Evolutionary conservation across 2,113 vertebrate species (phyloP), one percentile per base, ranked within the genome.

Genomic region (Struthio camelus): DNA sequence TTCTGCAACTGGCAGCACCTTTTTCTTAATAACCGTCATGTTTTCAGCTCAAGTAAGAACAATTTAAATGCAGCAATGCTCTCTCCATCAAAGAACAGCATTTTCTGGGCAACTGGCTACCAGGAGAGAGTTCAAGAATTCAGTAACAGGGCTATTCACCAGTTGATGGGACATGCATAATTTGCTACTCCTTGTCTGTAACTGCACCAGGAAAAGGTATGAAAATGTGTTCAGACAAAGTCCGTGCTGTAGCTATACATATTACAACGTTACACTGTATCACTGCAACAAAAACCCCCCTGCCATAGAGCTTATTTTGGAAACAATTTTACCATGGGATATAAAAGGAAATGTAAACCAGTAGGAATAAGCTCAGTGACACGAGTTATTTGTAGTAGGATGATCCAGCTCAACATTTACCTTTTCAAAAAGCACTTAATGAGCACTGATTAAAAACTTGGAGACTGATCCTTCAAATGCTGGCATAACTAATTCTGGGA

Each of bases 291-390:
- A 91, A 90, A 78, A n/a, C n/a, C 67, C 89, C 64, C 87, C 46
- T 70, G 51, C 89, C 83, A 90, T 62, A 61, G 58, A 79, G 44
- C 81, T 97, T 96, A 93, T 89, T 96, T 96, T 94, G 93, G 89
- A 90, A 97, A 96, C 90, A 87, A 64, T 94, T 87, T 88, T 94
- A 85, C 81, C 73, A 64, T 76, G 75, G 62, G 93, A 85, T 95
- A 95, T 80, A 93, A 97, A 93, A 95, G 91, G 95, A 95, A 94
- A 97, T 94, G 92, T 92, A 91, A 96, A 94, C 78, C 14, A 1
- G 34, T 80, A 95, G 64, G 85, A 95, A 97, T 95, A 95, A 95
- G 71, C 71, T 87, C 93, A 82, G 72, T 80, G 71, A 46, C 85
- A 62, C 53, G 89, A 89, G 89, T 78, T 97, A 90, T 90, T 95